phyloP scores from a whole-genome alignment of 2,888 invertebrate genomes.

The Aricia artaxerxes region DNA sequence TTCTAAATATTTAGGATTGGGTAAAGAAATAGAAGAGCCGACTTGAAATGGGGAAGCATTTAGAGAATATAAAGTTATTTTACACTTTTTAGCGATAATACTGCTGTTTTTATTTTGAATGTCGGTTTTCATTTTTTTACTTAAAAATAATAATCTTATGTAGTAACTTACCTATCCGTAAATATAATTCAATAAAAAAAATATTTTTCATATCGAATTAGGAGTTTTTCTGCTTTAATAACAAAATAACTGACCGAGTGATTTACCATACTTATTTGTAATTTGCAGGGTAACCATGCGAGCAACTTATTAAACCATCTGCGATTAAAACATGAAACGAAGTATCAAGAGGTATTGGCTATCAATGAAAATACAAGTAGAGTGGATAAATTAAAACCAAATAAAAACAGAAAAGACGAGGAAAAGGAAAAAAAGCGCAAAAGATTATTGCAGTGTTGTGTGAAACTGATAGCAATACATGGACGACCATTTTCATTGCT shows the following conservation, averaged over 20 bases:
- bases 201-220: too few species aligned
- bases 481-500: conserved; percentile 23
- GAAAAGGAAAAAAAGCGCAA: conserved; percentile 19
- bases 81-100: too few species aligned
- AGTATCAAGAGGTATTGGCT: conserved; percentile 12
- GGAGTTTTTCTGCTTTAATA: not conserved
- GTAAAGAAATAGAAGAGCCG: not conserved
- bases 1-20: not conserved
- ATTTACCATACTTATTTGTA: too few species aligned
- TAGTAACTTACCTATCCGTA: too few species aligned
- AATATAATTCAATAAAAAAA: too few species aligned
- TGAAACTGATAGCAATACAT: conserved; percentile 20
- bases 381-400: conserved; percentile 10
- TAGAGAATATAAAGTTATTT: too few species aligned
- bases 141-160: too few species aligned
- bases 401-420: conserved; percentile 16
- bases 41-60: not conserved
- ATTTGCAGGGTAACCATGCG: conserved; percentile 19
- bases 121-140: too few species aligned
- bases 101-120: too few species aligned
- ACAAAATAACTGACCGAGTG: too few species aligned
- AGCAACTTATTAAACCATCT: conserved; percentile 20
- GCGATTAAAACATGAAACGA: conserved; percentile 13
- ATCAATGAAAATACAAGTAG: conserved; percentile 16
- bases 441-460: conserved; percentile 17